phyloP scores from a whole-genome alignment of 2,888 invertebrate species.

The Camptogramma bilineatum region DNA sequence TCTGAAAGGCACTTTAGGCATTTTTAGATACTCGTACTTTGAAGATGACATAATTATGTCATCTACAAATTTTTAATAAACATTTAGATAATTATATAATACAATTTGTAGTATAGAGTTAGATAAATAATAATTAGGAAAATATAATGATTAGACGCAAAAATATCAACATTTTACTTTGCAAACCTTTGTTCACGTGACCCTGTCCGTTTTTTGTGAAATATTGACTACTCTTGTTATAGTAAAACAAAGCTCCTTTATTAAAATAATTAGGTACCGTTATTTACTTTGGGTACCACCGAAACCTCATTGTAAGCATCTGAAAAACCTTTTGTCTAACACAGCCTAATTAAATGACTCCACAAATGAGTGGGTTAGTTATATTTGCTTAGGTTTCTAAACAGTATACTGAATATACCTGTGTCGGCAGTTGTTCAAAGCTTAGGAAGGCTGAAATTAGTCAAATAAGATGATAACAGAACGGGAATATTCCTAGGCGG shows the following conservation, averaged over 20 bases:
- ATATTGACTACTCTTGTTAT: not conserved
- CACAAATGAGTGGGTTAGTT: not conserved
- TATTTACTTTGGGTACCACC: not conserved
- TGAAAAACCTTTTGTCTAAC: not conserved
- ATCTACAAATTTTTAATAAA: too few relatives aligned
- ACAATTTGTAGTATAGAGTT: too few relatives aligned
- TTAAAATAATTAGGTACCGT: not conserved
- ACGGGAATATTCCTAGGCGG: constrained; percentile 2
- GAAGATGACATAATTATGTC: too few relatives aligned
- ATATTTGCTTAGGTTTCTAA: constrained; percentile 1
- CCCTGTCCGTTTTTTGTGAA: not conserved
- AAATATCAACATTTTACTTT: too few relatives aligned
- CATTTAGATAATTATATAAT: too few relatives aligned
- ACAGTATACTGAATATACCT: constrained; percentile 1
- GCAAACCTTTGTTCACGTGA: not conserved
- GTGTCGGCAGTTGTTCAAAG: not conserved
- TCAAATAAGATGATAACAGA: constrained; percentile 6
- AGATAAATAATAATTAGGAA: too few relatives aligned
- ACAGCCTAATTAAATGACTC: not conserved
- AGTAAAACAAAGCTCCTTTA: not conserved
- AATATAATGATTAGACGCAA: too few relatives aligned
- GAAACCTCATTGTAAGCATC: not conserved
- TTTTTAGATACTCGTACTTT: too few relatives aligned
- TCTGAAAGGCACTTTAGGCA: too few relatives aligned
- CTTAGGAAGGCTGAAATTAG: constrained; percentile 7